Evolutionary conservation across 2,888 invertebrate species (phyloP), one percentile per base, ranked within the genome.

Genomic region (Calameuta pallipes): DNA sequence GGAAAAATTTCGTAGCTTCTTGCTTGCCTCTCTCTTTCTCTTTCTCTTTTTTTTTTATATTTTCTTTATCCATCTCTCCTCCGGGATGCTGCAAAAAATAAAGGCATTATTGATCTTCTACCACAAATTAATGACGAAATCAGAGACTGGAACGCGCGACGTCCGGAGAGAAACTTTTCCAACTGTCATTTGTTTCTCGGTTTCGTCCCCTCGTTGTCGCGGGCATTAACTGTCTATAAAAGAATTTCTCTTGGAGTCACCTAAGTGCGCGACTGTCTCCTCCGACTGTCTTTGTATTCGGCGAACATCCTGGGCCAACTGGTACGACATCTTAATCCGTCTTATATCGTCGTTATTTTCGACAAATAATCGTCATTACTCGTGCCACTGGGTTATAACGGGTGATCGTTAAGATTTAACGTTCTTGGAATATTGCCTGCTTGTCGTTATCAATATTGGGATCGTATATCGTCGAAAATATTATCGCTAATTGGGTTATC

Each of bases 91-190:
- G 71, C 71, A 80, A 81, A 81, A 80, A 82, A 80, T 73, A 76
- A 41, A 79, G 77, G 56, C 85, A 82, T 82, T 82, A 85, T 85
- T 81, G 83, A 84, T 82, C 84, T 68, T 31, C 41, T 74, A n/a
- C 31, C 77, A 80, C 86, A 86, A 88, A 89, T 89, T 88, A 89
- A 88, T 86, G 89, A 88, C 87, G 83, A 87, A 88, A 89, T 88
- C 88, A 89, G 88, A 87, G 87, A 88, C 84, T 84, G 87, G 85
- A 87, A 85, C 85, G 84, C 83, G 80, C 83, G 80, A 74, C 75
- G 82, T 70, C 76, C 71, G 74, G 77, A 37, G 82, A 81, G 80
- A 77, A 82, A 86, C 81, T 83, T 87, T 86, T 86, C 83, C 82
- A 87, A 88, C 86, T 87, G 85, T 86, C 87, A 87, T 88, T 87